Percentiles rank a stretch among this genome's conserved stretches.
Conservation (phyloP, 2,888 invertebrate species). For the Pheosia gnoma region DNA sequence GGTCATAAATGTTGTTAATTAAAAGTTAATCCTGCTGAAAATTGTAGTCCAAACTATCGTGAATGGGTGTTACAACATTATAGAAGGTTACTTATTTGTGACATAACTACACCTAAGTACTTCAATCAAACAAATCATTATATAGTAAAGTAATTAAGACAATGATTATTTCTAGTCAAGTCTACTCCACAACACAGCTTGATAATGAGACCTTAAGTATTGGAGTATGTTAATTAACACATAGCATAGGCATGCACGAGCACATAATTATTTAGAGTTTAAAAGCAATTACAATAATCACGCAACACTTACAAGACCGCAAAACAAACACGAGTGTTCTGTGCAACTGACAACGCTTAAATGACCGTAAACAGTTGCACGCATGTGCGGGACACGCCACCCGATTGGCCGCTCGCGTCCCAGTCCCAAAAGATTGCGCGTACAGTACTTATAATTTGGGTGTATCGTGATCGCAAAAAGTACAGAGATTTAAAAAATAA, state of each 20-base stretch:
- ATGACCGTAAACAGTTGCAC: constrained; percentile 27
- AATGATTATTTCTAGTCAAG: neutral
- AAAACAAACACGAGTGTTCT: constrained; percentile 17
- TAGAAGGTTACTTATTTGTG: too few relatives aligned
- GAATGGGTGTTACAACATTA: too few relatives aligned
- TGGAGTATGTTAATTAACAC: neutral
- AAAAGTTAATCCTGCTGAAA: too few relatives aligned
- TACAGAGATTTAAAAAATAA: constrained; percentile 19
- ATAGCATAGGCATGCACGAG: neutral
- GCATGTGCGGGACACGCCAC: constrained; percentile 17
- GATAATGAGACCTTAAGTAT: neutral
- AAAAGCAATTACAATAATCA: constrained; percentile 4
- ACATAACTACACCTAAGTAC: too few relatives aligned
- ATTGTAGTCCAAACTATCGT: too few relatives aligned
- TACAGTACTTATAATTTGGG: constrained; percentile 18
- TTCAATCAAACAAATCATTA: too few relatives aligned
- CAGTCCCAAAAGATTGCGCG: constrained; percentile 13
- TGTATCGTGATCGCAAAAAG: constrained; percentile 18
- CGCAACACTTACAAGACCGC: constrained; percentile 9
- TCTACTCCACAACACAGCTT: neutral
- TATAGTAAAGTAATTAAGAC: too few relatives aligned
- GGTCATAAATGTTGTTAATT: too few relatives aligned
- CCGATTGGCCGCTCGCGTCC: constrained; percentile 3
- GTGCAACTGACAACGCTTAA: constrained; percentile 28
- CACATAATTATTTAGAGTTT: neutral